A percentile compares a stretch with the other conserved stretches of the same genome.
Conservation (phyloP, 53 echinoderm and acorn worm species). For the Luidia sarsii region DNA sequence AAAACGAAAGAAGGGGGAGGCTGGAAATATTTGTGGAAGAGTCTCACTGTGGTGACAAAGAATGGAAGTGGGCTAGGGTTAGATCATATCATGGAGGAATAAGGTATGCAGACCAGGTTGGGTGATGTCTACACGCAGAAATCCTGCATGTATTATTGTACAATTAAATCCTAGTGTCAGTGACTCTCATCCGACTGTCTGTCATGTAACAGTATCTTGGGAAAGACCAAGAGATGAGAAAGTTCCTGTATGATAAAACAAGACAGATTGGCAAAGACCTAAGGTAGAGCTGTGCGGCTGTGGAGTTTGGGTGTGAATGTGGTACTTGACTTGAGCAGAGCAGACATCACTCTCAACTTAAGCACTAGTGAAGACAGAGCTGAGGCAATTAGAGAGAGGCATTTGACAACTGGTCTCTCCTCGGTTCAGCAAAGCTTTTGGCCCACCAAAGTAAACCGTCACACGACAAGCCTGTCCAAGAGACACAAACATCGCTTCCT, state of each 20-base stretch:
- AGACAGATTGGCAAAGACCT: no score
- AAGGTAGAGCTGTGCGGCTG: no score
- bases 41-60: conserved; percentile 7
- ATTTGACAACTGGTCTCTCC: conserved; percentile 42
- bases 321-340: conserved; percentile 43
- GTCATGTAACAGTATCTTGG: no score
- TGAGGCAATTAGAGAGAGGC: conserved; percentile 38
- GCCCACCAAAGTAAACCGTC: conserved; percentile 47
- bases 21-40: not conserved
- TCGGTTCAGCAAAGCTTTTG: conserved; percentile 51
- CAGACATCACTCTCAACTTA: conserved; percentile 36
- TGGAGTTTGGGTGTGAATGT: conserved; percentile 45
- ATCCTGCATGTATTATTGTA: no score
- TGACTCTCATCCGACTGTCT: no score
- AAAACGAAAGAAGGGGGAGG: not conserved
- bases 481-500: conserved; percentile 53
- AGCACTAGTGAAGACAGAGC: conserved; percentile 31
- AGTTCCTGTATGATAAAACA: no score
- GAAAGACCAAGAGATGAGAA: no score
- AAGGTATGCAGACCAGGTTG: no score
- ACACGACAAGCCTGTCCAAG: conserved; percentile 52
- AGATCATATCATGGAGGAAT: no score
- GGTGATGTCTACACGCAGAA: no score
- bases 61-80: not conserved
- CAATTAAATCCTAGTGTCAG: no score